Evolutionary conservation across 2,113 vertebrate species (phyloP), one percentile per base, ranked within the genome.

Genomic region (Hippocampus barbouri): DNA sequence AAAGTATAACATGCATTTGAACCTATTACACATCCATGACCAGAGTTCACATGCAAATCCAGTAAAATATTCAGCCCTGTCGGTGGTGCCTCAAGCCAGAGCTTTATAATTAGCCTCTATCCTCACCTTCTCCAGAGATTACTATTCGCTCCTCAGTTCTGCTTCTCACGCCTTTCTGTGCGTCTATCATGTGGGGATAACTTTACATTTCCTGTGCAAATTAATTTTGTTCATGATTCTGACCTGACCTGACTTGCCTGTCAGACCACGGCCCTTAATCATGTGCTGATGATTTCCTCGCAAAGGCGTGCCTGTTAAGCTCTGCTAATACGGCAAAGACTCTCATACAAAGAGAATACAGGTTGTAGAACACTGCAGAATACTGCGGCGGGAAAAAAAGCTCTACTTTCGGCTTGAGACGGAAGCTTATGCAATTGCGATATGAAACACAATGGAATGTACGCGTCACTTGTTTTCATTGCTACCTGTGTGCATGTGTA

Each of bases 241-340:
- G 20, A 80, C 85, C 77, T 79, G 87, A 87, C 83, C 83, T 68
- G 68, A 73, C 87, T 80, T 77, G 84, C 84, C 85, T 75, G 82
- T 81, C 82, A 79, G 75, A 54, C 38, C 60, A 3, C 25, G 10
- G 65, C 75, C 53, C 80, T 65, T 83, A 86, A 86, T 77, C 74
- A 89, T 27, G 79, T 59, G 70, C 73, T 54, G 83, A 83, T 65
- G 72, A 72, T 80, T 80, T 68, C 65, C 73, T 83, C 69, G 66
- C 65, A 60, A 65, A 72, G 75, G 71, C 51, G 57, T 11, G 5
- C 69, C 62, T 53, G 40, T 73, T 68, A 70, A 59, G 5, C 27
- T 27, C 23, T 27, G 56, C 71, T 81, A 75, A 78, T 57, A 60
- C 43, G 70, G 60, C 71, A 9, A 23, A 74, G 21, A 68, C 74